Evolutionary conservation across 92 coral and sea anemone species (phyloP), one percentile per base, ranked within the genome.

Genomic region (Epizoanthus fatuus): DNA sequence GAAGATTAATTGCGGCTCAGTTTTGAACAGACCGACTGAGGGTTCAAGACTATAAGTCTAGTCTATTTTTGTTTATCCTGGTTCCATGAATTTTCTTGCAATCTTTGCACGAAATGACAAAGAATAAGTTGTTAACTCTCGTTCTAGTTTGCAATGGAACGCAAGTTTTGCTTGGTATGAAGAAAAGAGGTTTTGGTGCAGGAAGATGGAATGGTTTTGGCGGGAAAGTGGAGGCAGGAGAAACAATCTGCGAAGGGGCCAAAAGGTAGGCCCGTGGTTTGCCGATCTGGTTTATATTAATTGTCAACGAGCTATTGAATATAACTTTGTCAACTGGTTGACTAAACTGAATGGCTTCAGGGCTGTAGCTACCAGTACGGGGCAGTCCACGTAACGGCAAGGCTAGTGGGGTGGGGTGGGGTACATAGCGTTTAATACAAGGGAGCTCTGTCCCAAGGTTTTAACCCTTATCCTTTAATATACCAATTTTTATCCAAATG

Each of bases 131-230:
- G 6, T 89, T 91, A 57, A 97, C 98, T 3, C 88, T 97, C 22
- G 98, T 90, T 9, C 85, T 95, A 5, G 98, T 97, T 55, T 91
- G 92, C 25, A 90, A 89, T 62, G 81, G 72, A 19, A 58, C 60
- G 38, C 75, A 88, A 51, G 84, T 97, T 75, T 92, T 97, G 63
- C 93, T 97, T 25, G 99, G 99, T 0, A 97, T 97, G 99, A 97
- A 97, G 85, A 97, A 97, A 83, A 90, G 99, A 85, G 99, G 99
- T 10, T 95, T 97, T 65, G 99, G 99, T 19, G 98, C 66, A 37
- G 99, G 98, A 44, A 88, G 99, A 42, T 97, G 99, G 99, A 97
- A 97, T 81, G 99, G 99, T 55, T 97, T 97, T 95, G 99, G 99
- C 95, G 98, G 99, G 98, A 97, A 97, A 95, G 99, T 97, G 13